Evolutionary conservation across 2,113 vertebrate species (phyloP).

Genomic region (Alouatta palliata): DNA sequence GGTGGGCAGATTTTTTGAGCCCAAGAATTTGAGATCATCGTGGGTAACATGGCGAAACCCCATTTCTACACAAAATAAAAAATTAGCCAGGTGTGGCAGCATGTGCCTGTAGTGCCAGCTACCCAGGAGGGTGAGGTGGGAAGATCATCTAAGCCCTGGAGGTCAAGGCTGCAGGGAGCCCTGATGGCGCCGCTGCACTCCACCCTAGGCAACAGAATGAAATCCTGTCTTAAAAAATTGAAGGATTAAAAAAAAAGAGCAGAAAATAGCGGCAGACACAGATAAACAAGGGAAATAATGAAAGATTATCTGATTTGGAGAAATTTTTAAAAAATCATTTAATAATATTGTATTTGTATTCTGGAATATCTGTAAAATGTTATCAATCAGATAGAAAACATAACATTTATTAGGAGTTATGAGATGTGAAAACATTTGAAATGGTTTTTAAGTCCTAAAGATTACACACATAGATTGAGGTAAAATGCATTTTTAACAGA

Average conservation of each 20-base stretch:
- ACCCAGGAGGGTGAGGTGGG: neutral
- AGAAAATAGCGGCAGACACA: neutral
- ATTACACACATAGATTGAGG: neutral
- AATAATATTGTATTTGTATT: neutral
- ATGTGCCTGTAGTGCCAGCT: neutral
- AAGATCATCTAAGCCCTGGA: neutral
- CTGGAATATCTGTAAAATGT: neutral
- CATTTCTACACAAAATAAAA: neutral
- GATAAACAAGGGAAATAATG: neutral
- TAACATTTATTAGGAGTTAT: neutral
- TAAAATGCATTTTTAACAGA: neutral
- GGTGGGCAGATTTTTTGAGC: neutral
- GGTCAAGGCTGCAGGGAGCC: no score
- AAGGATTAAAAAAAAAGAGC: no score
- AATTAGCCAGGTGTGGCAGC: neutral
- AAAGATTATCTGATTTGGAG: neutral
- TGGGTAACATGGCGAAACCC: neutral
- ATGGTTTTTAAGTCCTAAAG: neutral
- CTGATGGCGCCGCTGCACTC: neutral
- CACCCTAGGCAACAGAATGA: neutral
- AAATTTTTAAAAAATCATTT: neutral
- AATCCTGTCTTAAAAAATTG: neutral
- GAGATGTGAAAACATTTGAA: neutral
- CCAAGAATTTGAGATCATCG: neutral
- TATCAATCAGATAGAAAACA: neutral